Evolutionary conservation across 2,797 vertebrate species (phyloP), one percentile per base, ranked within the genome.

Genomic region (Enteromius thamalakanensis): DNA sequence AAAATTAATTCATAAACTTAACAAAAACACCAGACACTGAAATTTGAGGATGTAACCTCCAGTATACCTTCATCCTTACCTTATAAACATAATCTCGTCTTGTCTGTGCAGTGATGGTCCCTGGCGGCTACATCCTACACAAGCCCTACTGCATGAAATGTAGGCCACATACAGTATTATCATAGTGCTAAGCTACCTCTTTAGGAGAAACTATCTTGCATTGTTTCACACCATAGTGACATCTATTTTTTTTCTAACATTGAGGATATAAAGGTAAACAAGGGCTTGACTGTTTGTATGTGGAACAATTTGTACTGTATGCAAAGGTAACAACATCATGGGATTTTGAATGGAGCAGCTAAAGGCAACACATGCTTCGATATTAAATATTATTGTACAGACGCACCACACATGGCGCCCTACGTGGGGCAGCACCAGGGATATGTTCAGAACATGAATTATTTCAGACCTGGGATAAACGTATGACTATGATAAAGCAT

Each of bases 181-280:
- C 81, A 87, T 92, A 78, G 85, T 90, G 87, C 90, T 92, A 91
- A 91, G 90, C 92, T 93, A 92, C 91, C 87, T 88, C 86, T 87
- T 82, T 40, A 82, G 23, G 10, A 71, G 65, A 49, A 74, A 83
- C 75, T 49, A 71, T 40, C 76, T 76, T 85, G 58, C 45, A 60
- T 81, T 62, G 76, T 49, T 76, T 85, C 71, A 84, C 76, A 70
- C 79, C 82, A 80, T 67, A 58, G 78, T 42, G 34, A 72, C 40
- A 79, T 82, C 85, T 86, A 86, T 26, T 68, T 76, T 74, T 74
- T 76, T 74, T 47, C 79, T 86, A 87, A 78, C 77, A 64, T 62
- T 85, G 26, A 47, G 83, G 76, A 86, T 85, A 87, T 79, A 76
- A 70, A 65, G 53, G 86, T 89, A 87, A 86, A 89, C 83, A 79